Base-by-base conservation (phyloP, 2,113 vertebrate genomes). In the Hylia prasina region DNA sequence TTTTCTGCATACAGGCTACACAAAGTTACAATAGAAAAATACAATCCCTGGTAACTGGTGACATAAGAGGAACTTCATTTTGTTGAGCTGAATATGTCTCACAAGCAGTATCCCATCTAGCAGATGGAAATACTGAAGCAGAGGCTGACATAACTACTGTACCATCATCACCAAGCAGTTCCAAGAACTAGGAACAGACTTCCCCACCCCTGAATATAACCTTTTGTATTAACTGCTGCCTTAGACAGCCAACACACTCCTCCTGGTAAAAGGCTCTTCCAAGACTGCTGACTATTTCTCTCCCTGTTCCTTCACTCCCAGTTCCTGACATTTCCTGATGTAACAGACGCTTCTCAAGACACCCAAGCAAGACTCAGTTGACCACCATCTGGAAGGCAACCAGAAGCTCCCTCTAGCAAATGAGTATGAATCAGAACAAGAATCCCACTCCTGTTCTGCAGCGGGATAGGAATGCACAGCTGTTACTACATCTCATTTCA, bases 401-500 rank as follows among this genome's bases (percentile, higher is more conserved):
- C 60, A 91, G 70, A 57, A 91, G 48, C 42, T 79, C 51, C 15
- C 81, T 77, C 66, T 50, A 79, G 70, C 83, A 91, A 66, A 92
- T 8, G 28, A 89, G 35, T 76, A 63, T 44, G 68, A 85, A 90
- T 68, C 83, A 91, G 64, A 83, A 78, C 35, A 54, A 15, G 65
- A 95, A 96, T 81, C 51, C 69, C 64, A 81, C 11, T 87, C 63
- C 66, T 77, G 45, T 45, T 85, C 48, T 64, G 54, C 48, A 87
- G 66, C 9, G 0, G 71, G 75, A 88, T 9, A 88, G 87, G 94
- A 94, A 94, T 87, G 92, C 64, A 91, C 93, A 97, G 94, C 95
- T 97, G 96, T 90, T 90, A 71, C 56, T 81, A 88, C 78, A 80
- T 79, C 68, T 97, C 91, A 95, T 66, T 94, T 73, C 84, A 94